Conservation (phyloP, 2,113 vertebrate species). For the Plectropomus leopardus region DNA sequence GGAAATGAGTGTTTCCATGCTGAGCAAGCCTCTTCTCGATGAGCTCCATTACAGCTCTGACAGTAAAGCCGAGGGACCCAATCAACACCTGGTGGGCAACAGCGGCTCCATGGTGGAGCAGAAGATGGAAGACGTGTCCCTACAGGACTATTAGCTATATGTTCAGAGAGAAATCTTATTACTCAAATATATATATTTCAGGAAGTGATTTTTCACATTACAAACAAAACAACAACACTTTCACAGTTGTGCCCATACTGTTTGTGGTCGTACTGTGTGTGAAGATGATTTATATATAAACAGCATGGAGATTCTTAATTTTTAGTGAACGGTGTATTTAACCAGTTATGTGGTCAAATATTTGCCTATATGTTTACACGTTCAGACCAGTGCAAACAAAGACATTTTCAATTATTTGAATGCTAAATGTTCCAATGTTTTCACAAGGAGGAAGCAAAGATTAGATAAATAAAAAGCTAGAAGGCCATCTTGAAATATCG, state of each 20-base stretch:
- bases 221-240: neutral
- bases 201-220: neutral
- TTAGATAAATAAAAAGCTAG: too few relatives aligned
- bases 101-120: neutral
- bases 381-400: neutral
- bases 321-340: too few relatives aligned
- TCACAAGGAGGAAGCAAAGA: neutral
- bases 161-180: neutral
- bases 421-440: neutral
- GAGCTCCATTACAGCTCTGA: slow-evolving; percentile 33
- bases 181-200: neutral
- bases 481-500: too few relatives aligned
- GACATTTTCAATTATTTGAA: neutral
- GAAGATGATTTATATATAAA: too few relatives aligned
- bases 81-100: slow-evolving; percentile 38
- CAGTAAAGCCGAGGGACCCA: slow-evolving; percentile 33
- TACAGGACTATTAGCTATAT: neutral
- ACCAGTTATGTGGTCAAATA: too few relatives aligned
- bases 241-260: neutral
- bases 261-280: neutral
- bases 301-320: too few relatives aligned
- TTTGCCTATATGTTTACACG: too few relatives aligned
- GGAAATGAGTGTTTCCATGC: slow-evolving; percentile 37
- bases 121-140: slow-evolving; percentile 2
- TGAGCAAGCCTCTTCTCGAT: slow-evolving; percentile 26